Evolutionary conservation across 1,140 invertebrate species (phyloP), one percentile per base, ranked within the genome.

Genomic region (Orius insidiosus): DNA sequence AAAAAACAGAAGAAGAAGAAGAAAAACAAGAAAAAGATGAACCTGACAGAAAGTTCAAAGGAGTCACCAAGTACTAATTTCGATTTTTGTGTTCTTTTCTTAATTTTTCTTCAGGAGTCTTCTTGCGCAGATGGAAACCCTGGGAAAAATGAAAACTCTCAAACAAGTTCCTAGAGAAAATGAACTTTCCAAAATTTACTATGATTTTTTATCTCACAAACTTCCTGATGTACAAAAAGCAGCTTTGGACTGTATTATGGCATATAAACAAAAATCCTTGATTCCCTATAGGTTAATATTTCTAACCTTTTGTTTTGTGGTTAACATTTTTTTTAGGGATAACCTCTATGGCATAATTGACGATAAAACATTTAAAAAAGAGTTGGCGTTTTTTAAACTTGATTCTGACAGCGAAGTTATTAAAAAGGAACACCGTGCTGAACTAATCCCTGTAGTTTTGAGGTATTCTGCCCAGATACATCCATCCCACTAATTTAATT

Each of bases 361-460:
- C 58, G 87, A 93, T 38, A 84, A 84, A 51, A 83, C 81, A 52
- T 80, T 94, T 47, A 86, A 86, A 63, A 76, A 78, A 49, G 85
- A 89, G 61, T 57, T 95, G 1, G 71, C 74, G 0, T 65, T 74
- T 6, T 90, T 94, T 56, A 76, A 76, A 56, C 69, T 92, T 4
- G 77, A 82, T 52, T 66, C 68, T 48, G 74, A 81, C 16, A 74
- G 71, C 45, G 66, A 76, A 42, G 60, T 68, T 16, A 69, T 90
- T n/a, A 66, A 71, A 38, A 55, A 64, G 1, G 77, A 84, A 38
- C 80, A 94, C 59, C 70, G 89, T 48, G 60, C 68, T 16, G 69
- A 76, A 50, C 59, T 93, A 1, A 73, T 94, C 48, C 81, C 85
- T 0, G 68, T 90, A 39, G 63, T 95, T 6, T 69, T 94, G 60